Conservation (phyloP, 2,797 vertebrate genomes). For the Diglossa cyanea region DNA sequence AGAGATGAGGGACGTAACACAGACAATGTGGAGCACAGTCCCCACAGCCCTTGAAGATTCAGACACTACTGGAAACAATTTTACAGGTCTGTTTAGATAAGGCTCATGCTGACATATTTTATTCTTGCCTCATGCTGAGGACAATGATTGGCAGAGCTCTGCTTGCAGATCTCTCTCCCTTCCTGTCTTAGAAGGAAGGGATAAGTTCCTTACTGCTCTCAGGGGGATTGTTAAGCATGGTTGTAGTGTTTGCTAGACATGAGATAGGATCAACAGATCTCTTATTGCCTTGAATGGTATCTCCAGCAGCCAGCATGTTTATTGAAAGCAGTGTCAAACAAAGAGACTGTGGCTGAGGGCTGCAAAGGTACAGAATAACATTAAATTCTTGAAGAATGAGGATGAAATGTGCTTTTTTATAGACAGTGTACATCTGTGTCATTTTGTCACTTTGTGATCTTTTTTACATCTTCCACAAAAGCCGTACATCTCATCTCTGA, state of each 20-base stretch:
- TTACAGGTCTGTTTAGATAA: background rate
- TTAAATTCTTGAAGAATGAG: constrained; percentile 9
- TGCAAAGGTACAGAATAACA: background rate
- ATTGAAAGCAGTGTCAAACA: background rate
- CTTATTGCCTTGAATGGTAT: background rate
- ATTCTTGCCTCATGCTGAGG: background rate
- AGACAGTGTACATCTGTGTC: background rate
- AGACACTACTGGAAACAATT: background rate
- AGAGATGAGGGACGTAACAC: background rate
- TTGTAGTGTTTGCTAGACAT: background rate
- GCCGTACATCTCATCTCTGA: background rate
- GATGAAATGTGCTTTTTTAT: background rate
- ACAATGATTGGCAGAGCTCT: background rate
- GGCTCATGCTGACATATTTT: background rate
- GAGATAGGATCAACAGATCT: constrained; percentile 4
- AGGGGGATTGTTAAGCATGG: background rate
- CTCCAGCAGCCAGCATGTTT: background rate
- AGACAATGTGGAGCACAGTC: background rate
- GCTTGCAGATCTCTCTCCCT: background rate
- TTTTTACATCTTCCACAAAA: background rate
- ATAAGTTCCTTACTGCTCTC: background rate
- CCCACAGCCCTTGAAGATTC: background rate
- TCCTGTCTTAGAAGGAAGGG: background rate
- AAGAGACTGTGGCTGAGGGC: background rate
- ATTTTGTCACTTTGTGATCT: constrained; percentile 5